Conservation (phyloP, 2,888 invertebrate genomes). For the Parochlus steinenii region DNA sequence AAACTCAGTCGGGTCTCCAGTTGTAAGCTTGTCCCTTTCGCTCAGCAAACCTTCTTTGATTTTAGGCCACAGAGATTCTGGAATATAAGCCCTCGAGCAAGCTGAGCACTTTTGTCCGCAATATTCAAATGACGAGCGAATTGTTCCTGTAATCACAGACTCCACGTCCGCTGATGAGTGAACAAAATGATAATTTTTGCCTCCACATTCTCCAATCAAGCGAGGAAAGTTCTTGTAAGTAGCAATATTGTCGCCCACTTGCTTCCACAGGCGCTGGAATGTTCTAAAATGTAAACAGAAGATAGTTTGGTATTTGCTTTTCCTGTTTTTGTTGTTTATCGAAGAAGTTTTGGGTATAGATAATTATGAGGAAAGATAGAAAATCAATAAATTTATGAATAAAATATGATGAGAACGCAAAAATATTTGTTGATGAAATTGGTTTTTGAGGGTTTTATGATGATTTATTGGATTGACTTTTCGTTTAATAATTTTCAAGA, state of each 20-base stretch:
- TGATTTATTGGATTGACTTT: too few relatives aligned
- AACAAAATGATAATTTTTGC: constrained; percentile 97
- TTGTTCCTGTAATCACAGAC: constrained; percentile 66
- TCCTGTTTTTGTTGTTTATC: too few relatives aligned
- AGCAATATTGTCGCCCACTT: constrained; percentile 76
- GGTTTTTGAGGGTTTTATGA: too few relatives aligned
- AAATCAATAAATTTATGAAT: constrained; percentile 9
- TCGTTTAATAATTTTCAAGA: too few relatives aligned
- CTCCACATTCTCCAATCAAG: constrained; percentile 92
- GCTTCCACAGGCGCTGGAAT: constrained; percentile 82
- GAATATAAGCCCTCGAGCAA: constrained; percentile 92
- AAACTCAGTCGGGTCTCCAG: constrained; percentile 73
- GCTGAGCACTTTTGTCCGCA: constrained; percentile 98
- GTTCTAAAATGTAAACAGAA: constrained; percentile 38
- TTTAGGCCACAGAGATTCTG: constrained; percentile 68
- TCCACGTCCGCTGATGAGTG: constrained; percentile 79
- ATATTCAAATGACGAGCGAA: constrained; percentile 89
- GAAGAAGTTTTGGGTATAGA: too few relatives aligned
- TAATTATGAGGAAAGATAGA: too few relatives aligned
- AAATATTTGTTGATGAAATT: too few relatives aligned
- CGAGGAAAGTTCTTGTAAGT: constrained; percentile 82
- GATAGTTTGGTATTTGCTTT: background rate
- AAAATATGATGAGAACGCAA: constrained; percentile 12
- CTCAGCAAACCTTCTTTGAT: constrained; percentile 52
- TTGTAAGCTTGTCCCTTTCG: constrained; percentile 54